Percentiles rank a stretch among this genome's conserved stretches.
Conservation (phyloP, 53 echinoderm and acorn worm genomes). For the Luidia sarsii region DNA sequence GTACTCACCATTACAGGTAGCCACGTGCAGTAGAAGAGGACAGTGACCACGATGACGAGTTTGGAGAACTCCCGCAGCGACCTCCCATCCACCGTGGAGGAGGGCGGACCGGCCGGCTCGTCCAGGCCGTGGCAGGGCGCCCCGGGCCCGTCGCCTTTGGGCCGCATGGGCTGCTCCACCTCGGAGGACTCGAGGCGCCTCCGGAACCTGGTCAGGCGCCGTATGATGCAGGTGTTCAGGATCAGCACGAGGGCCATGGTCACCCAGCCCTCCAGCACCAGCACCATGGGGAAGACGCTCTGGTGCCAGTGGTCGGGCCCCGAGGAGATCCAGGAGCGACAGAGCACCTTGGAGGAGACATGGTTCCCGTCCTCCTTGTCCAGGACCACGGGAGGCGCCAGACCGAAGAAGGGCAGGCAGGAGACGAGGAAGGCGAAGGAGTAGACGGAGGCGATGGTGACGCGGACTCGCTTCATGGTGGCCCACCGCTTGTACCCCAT, state of each 20-base stretch:
- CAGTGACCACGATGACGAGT: slow-evolving; percentile 85
- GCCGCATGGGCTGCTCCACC: neutral
- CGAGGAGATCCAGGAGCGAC: slow-evolving; percentile 88
- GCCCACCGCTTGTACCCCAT: slow-evolving; percentile 86
- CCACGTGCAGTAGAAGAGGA: slow-evolving; percentile 96
- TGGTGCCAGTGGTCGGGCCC: slow-evolving; percentile 74
- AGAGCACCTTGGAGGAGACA: slow-evolving; percentile 51
- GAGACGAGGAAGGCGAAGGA: slow-evolving; percentile 75
- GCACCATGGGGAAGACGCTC: slow-evolving; percentile 70
- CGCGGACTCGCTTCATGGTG: slow-evolving; percentile 59
- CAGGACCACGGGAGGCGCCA: slow-evolving; percentile 77
- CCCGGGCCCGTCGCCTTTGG: neutral
- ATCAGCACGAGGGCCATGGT: slow-evolving; percentile 83
- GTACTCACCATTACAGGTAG: slow-evolving; percentile 95
- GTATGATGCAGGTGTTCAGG: slow-evolving; percentile 77
- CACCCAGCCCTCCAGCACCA: slow-evolving; percentile 88
- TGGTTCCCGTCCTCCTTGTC: slow-evolving; percentile 17
- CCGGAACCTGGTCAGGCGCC: slow-evolving; percentile 71
- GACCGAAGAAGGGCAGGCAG: slow-evolving; percentile 78
- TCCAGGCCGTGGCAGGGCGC: neutral
- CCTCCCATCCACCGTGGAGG: slow-evolving; percentile 51
- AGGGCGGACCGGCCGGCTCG: neutral
- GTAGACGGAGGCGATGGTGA: slow-evolving; percentile 74
- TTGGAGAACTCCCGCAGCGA: slow-evolving; percentile 85
- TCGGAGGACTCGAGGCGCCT: slow-evolving; percentile 53